Conservation (phyloP, 2,888 invertebrate genomes). For the Lepeophtheirus nordmannii region DNA sequence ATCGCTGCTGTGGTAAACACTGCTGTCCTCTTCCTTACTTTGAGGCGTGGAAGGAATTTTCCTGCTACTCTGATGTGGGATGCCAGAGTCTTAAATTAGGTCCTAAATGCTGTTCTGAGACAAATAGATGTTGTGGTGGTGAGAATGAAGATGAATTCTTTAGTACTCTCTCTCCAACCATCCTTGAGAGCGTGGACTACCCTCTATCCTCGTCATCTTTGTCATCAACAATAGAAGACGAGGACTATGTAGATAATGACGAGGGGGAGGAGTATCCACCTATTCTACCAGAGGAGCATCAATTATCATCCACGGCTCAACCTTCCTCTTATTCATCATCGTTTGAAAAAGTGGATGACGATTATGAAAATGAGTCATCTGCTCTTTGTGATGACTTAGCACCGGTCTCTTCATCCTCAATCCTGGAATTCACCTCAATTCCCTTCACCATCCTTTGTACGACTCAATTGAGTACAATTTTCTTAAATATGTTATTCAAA, state of each 20-base stretch:
- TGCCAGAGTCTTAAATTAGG: not conserved
- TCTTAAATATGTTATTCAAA: too few relatives aligned
- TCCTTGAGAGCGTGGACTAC: not conserved
- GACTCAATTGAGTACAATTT: too few relatives aligned
- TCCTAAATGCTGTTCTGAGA: not conserved
- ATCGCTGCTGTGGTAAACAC: not conserved
- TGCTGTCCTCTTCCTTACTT: slow-evolving; percentile 1
- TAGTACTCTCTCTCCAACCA: not conserved
- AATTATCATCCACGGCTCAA: not conserved
- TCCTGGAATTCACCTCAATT: too few relatives aligned
- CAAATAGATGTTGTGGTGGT: not conserved
- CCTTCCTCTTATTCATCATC: too few relatives aligned
- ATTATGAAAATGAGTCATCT: too few relatives aligned
- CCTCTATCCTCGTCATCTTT: not conserved
- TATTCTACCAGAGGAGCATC: not conserved
- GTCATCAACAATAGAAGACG: not conserved
- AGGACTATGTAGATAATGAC: not conserved
- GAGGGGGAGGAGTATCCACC: not conserved
- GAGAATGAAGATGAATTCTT: not conserved
- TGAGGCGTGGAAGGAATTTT: not conserved
- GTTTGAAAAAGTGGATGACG: too few relatives aligned
- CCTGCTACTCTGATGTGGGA: slow-evolving; percentile 1
- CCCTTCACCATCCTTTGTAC: too few relatives aligned
- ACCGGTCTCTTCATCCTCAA: too few relatives aligned
- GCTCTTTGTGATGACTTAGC: too few relatives aligned